Evolutionary conservation across 2,797 vertebrate genomes (phyloP).

Genomic region (Pseudotriccus pelzelni): DNA sequence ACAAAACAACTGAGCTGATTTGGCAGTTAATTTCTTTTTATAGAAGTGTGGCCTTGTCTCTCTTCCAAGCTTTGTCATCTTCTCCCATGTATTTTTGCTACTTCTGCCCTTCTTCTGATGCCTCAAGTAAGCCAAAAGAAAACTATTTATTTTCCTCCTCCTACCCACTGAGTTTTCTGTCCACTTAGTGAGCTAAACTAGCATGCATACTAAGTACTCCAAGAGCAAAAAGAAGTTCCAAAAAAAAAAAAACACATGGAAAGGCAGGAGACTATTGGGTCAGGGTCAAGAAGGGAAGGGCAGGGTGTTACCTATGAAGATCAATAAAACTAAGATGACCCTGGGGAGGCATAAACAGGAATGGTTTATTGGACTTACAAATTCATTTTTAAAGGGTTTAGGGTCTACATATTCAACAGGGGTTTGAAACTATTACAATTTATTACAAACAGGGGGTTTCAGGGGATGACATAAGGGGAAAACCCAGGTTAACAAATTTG

Average conservation of each 20-base stretch:
- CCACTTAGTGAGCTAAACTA: not conserved
- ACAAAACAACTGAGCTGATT: not conserved
- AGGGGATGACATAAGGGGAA: no score
- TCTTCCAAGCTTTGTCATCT: not conserved
- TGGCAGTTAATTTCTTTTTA: not conserved
- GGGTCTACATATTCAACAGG: no score
- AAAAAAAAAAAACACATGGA: not conserved
- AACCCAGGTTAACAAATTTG: no score
- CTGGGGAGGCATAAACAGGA: no score
- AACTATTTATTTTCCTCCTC: not conserved
- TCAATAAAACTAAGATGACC: no score
- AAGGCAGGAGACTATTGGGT: not conserved
- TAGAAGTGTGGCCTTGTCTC: not conserved
- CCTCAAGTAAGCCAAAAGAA: not conserved
- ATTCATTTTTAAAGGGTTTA: no score
- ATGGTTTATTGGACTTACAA: no score
- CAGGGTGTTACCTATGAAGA: not conserved
- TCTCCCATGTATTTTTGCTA: not conserved
- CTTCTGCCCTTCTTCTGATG: not conserved
- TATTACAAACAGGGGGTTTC: no score
- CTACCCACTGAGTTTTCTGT: not conserved
- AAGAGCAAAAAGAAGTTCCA: not conserved
- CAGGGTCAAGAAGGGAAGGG: not conserved
- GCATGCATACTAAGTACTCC: not conserved
- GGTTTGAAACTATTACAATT: no score